Percentiles rank a stretch among this genome's conserved stretches.
phyloP scores from a whole-genome alignment of 2,888 invertebrate species.

The Actias luna region DNA sequence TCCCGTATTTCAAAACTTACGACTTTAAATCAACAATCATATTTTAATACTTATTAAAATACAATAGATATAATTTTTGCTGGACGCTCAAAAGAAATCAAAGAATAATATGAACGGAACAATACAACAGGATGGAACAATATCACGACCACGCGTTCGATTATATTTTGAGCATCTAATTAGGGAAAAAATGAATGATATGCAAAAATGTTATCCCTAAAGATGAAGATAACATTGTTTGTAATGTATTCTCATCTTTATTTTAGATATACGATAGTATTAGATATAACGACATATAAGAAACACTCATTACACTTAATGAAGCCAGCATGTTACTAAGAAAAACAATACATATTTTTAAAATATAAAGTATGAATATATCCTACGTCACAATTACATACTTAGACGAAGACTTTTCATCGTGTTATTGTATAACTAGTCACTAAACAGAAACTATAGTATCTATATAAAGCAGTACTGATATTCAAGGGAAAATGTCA shows the following conservation, averaged over 20 bases:
- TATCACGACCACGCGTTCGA: constrained; percentile 17
- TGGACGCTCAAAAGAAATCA: background rate
- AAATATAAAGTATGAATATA: too few species aligned
- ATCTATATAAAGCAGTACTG: too few species aligned
- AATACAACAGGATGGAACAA: constrained; percentile 14
- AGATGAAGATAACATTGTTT: constrained; percentile 7
- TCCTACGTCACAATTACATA: too few species aligned
- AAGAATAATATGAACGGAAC: constrained; percentile 11
- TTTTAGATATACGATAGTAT: background rate
- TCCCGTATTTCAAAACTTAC: constrained; percentile 1
- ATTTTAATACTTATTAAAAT: constrained; percentile 18
- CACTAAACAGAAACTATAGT: too few species aligned
- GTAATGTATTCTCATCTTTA: background rate
- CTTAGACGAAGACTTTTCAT: too few species aligned
- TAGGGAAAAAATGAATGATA: background rate
- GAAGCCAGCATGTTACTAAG: background rate
- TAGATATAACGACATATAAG: background rate
- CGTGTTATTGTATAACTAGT: too few species aligned
- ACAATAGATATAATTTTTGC: constrained; percentile 13
- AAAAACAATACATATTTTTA: too few species aligned
- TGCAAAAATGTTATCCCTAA: background rate
- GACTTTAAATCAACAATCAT: constrained; percentile 12
- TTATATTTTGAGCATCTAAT: constrained; percentile 16
- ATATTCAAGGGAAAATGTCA: too few species aligned
- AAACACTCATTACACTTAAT: background rate